Base-by-base conservation (phyloP, 2,888 invertebrate genomes). In the Athrips mouffetella region DNA sequence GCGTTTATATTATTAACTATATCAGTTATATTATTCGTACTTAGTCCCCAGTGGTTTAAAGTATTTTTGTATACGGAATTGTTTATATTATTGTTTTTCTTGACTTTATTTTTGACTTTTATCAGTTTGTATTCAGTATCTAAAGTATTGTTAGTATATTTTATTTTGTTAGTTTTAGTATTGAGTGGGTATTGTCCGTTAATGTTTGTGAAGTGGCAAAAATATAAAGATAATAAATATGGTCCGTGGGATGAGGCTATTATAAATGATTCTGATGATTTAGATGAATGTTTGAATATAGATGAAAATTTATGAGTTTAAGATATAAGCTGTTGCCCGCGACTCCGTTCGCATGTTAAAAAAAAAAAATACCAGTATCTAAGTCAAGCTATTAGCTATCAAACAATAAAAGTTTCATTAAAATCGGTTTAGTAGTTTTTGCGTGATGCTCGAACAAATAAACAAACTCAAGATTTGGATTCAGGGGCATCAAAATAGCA, bases 201-300 rank as follows among this genome's bases (percentile, higher is more conserved):
- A 2, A 90, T 93, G 72, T 97, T 95, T 81, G 91, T 94, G 0
- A 85, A 80, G 46, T 94, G 93, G 88, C 95, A 96, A 68, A 91
- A 88, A 29, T 92, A 93, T 71, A 97, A 96, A 70, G 93, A 94
- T 65, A 98, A 98, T 77, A 98, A 98, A 54, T 94, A 98, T 78
- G 98, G 98, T 0, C 98, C 98, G 0, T 99, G 98, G 98, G 98
- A 98, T 77, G 98, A 99, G 73, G 98, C 98, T 8, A 86, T 95
- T 61, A 92, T 93, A 55, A 91, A 91, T 65, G 91, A 92, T 79
- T 85, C 89, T 0, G 90, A 90, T 65, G 89, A 88, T 68, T 72
- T 90, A 3, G 83, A 87, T 10, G 85, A 86, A 8, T 74, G 70
- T 59, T 63, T 39, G 44, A 47, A 25, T 11, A 11, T 40, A 40